phyloP scores from a whole-genome alignment of 2,113 vertebrate species.

The Spermophilus dauricus region DNA sequence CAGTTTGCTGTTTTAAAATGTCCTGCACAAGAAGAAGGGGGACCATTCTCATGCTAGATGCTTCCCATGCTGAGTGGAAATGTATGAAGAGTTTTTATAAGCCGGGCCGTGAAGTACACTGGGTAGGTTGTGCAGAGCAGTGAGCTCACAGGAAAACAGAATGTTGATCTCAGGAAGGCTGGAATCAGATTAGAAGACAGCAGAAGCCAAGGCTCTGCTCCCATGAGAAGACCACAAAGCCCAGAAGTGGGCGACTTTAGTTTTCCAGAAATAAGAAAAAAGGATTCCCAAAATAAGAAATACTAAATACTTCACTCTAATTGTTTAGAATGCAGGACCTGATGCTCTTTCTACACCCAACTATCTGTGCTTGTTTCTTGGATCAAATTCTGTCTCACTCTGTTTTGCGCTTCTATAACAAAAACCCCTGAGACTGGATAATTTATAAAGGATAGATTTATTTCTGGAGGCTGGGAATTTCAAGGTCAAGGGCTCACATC shows the following conservation, averaged over 20 bases:
- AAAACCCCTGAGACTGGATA: neutral
- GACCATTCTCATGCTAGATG: neutral
- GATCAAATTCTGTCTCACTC: neutral
- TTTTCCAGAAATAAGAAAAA: constrained; percentile 49
- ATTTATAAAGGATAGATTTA: neutral
- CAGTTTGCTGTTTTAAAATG: constrained; percentile 26
- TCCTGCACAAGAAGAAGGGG: neutral
- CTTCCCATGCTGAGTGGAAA: neutral
- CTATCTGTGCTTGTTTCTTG: neutral
- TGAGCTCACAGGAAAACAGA: neutral
- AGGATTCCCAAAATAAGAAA: neutral
- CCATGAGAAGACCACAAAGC: neutral
- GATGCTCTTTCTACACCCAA: neutral
- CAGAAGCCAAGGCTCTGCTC: neutral
- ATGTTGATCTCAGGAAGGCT: neutral
- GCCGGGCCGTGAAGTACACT: neutral
- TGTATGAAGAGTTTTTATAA: neutral
- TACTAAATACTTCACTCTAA: neutral
- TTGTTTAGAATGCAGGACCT: neutral
- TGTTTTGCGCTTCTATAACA: neutral
- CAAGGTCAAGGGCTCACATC: neutral
- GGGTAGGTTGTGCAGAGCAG: neutral
- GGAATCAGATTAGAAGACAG: neutral
- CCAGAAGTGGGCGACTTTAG: neutral
- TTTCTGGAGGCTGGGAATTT: neutral